Evolutionary conservation across 2,797 vertebrate genomes (phyloP).

Genomic region (Scarus forsteni): DNA sequence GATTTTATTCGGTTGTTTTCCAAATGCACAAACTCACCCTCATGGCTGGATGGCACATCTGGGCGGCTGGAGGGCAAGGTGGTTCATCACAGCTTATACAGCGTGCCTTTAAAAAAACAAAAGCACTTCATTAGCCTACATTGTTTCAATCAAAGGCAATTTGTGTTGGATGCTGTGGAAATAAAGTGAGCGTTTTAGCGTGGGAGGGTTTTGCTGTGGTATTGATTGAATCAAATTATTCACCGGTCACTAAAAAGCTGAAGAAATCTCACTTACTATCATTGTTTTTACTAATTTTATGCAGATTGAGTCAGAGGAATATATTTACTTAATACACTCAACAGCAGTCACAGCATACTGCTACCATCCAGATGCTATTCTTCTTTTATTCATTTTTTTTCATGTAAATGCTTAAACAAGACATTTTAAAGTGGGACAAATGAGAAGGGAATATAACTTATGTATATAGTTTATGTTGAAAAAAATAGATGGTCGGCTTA

Average conservation of each 20-base stretch:
- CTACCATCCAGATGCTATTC: neutral
- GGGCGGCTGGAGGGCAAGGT: slow-evolving; percentile 69
- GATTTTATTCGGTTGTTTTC: slow-evolving; percentile 45
- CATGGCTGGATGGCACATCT: slow-evolving; percentile 76
- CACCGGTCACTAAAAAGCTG: slow-evolving; percentile 37
- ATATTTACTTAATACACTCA: neutral
- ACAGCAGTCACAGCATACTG: neutral
- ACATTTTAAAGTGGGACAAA: too few species aligned
- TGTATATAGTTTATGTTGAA: too few species aligned
- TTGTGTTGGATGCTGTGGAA: slow-evolving; percentile 61
- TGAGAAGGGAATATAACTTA: too few species aligned
- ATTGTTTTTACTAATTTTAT: slow-evolving; percentile 10
- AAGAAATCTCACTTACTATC: slow-evolving; percentile 19
- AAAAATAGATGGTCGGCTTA: too few species aligned
- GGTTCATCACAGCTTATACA: slow-evolving; percentile 51
- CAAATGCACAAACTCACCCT: slow-evolving; percentile 56
- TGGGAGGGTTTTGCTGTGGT: slow-evolving; percentile 49
- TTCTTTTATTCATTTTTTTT: neutral
- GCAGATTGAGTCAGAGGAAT: slow-evolving; percentile 8
- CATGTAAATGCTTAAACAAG: too few species aligned
- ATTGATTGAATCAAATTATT: slow-evolving; percentile 65
- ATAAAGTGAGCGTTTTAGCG: slow-evolving; percentile 55
- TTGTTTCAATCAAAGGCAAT: slow-evolving; percentile 76
- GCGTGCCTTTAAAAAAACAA: slow-evolving; percentile 58
- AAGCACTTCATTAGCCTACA: slow-evolving; percentile 73